These are phyloP conservation scores for Ptychadena robeensis DNA, from an alignment of 2,797 vertebrate species.

Conservation along the genomic window DNA sequence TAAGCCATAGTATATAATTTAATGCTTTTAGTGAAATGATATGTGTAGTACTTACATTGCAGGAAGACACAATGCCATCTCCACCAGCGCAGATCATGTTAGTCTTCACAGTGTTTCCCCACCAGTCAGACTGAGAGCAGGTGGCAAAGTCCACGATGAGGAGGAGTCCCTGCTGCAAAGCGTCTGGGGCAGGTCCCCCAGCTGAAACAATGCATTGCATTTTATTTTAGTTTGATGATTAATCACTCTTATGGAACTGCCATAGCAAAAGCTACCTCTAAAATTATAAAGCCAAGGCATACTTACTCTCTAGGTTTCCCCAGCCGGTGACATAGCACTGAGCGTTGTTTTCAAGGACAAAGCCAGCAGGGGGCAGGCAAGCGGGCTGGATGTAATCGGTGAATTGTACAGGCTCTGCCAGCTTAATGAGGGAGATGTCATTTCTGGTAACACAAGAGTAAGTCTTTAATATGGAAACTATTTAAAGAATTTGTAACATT, in stretches of 20 bases:
- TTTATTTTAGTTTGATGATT: background rate
- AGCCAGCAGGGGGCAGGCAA: constrained; percentile 75
- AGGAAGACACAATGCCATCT: constrained; percentile 72
- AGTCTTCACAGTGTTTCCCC: constrained; percentile 70
- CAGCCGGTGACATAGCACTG: constrained; percentile 84
- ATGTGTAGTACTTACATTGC: constrained; percentile 73
- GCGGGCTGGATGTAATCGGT: constrained; percentile 72
- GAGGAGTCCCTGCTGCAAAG: constrained; percentile 61
- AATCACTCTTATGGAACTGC: no score
- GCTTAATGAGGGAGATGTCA: constrained; percentile 85
- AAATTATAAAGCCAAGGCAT: background rate
- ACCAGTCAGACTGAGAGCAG: constrained; percentile 76
- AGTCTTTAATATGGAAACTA: background rate
- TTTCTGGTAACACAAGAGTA: constrained; percentile 65
- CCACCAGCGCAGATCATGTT: constrained; percentile 83
- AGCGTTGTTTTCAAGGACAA: constrained; percentile 68
- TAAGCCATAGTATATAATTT: no score
- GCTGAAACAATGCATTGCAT: constrained; percentile 24
- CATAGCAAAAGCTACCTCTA: background rate
- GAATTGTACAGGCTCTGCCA: constrained; percentile 70
- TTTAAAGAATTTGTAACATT: no score
- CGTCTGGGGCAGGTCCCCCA: constrained; percentile 15
- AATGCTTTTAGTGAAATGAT: background rate
- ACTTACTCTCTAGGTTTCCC: constrained; percentile 82
- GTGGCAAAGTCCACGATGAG: constrained; percentile 57